Evolutionary conservation across 2,888 invertebrate genomes (phyloP), one percentile per base, ranked within the genome.

Genomic region (Cheilosia soror): DNA sequence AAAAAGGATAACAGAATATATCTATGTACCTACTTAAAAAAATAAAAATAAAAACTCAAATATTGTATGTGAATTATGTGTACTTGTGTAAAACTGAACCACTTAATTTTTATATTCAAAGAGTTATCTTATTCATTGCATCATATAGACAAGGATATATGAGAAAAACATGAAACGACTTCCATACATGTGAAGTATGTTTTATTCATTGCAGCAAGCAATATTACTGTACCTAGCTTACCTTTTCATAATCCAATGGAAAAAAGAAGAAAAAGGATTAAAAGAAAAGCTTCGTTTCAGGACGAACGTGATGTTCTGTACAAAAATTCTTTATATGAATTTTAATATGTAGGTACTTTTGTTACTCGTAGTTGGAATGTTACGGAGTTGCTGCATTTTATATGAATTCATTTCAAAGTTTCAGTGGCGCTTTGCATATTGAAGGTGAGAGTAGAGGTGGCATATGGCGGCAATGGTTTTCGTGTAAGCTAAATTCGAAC

Each of bases 41-140:
- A 51, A n/a, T 11, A 63, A 65, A 63, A 9, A 55, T 11, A 13
- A 33, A 65, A 76, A 71, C 40, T 44, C 51, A 62, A 49, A 51
- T 49, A 31, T 55, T 75, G 60, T 68, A 73, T 69, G 42, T 60
- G 58, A 72, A 66, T 82, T 66, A 66, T 66, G 65, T 63, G 47
- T 73, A 73, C 63, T 58, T 84, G 63, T 80, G 65, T 55, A 84
- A 65, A 76, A 65, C 69, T 47, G 75, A 71, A 84, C 75, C 84
- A 84, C 84, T 80, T 84, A 84, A 80, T 84, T 80, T 84, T 65
- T 76, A 80, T 69, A 62, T 76, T 80, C 75, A 71, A 84, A 80
- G 65, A 37, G 25, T 60, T 60, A 75, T 69, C 63, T 58, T 51
- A 65, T 66, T 60, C 58, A 65, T 60, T 68, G 57, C 68, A 51